These are phyloP conservation scores for Natrix natrix DNA, from an alignment of 2,797 vertebrate species.

Conservation along the genomic window DNA sequence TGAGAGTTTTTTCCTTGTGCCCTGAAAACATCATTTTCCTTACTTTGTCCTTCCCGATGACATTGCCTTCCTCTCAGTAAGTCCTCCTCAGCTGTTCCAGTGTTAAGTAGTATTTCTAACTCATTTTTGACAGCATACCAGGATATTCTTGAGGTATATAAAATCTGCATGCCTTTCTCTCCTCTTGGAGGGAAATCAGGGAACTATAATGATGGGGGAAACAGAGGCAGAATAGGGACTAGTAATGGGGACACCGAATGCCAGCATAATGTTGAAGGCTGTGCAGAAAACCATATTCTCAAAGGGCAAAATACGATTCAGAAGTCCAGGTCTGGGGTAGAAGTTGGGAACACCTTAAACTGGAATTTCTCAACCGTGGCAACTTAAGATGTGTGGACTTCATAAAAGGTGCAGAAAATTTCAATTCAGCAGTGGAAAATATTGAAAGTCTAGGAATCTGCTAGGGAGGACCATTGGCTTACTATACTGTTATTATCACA, in stretches of 20 bases:
- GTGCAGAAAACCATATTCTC: not conserved
- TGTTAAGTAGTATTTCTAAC: not conserved
- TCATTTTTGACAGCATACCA: not conserved
- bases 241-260: not conserved
- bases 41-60: not conserved
- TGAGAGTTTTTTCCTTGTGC: not conserved
- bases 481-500: not conserved
- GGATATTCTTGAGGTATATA: not conserved
- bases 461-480: not conserved
- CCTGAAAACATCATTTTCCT: not conserved
- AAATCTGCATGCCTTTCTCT: not conserved
- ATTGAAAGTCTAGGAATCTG: not conserved
- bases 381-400: not conserved
- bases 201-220: not conserved
- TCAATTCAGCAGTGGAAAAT: not conserved
- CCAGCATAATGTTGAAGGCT: not conserved
- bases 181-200: not conserved
- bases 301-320: not conserved
- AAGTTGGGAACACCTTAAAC: not conserved
- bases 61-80: not conserved
- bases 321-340: too few species aligned
- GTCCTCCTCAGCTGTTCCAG: not conserved
- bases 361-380: not conserved
- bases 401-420: not conserved
- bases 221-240: not conserved